phyloP scores from a whole-genome alignment of 2,888 invertebrate genomes.

The Athrips mouffetella region DNA sequence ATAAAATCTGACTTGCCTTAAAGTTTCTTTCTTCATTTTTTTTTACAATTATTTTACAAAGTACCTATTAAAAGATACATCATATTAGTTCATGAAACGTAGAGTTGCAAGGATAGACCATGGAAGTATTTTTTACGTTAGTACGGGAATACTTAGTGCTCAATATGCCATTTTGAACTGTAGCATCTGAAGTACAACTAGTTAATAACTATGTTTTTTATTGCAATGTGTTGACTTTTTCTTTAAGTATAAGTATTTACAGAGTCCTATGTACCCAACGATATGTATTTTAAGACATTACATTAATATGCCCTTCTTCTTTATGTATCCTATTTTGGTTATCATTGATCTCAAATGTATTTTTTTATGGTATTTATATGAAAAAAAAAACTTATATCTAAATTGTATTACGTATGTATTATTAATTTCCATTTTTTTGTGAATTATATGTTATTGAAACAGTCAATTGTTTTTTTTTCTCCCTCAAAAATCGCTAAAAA shows the following conservation, averaged over 20 bases:
- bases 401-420: background rate
- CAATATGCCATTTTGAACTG: slow-evolving; percentile 34
- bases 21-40: background rate
- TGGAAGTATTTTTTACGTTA: background rate
- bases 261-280: background rate
- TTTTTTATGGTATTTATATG: too few species aligned
- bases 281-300: background rate
- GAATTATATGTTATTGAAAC: too few species aligned
- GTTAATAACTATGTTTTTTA: slow-evolving; percentile 20
- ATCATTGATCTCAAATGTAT: background rate
- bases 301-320: background rate
- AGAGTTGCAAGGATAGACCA: slow-evolving; percentile 1
- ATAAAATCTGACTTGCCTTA: too few species aligned
- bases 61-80: too few species aligned
- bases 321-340: background rate
- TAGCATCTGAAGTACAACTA: slow-evolving; percentile 59
- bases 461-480: too few species aligned
- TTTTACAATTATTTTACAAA: background rate
- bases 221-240: slow-evolving; percentile 4
- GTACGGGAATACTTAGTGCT: slow-evolving; percentile 25
- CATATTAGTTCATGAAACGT: too few species aligned
- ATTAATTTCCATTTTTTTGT: background rate
- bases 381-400: too few species aligned
- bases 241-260: background rate
- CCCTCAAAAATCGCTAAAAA: too few species aligned